Conservation (phyloP, 2,888 invertebrate genomes). For the Patella ulyssiponensis region DNA sequence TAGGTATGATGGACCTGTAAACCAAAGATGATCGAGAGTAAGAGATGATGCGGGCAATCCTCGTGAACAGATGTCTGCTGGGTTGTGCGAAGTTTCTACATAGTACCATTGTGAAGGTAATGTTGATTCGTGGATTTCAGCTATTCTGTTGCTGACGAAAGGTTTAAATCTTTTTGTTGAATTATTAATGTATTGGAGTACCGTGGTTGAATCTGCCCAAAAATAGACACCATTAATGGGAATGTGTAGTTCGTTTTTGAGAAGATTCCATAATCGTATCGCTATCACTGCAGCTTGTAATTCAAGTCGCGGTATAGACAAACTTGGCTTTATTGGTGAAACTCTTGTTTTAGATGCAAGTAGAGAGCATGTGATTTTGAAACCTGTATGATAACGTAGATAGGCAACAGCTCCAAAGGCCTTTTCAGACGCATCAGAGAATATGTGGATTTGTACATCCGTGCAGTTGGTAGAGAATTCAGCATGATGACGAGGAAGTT, state of each 20-base stretch:
- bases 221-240: neutral
- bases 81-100: neutral
- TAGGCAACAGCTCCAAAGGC: conserved; percentile 6
- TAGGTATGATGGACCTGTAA: conserved; percentile 4
- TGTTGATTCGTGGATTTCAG: conserved; percentile 5
- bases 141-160: conserved; percentile 11
- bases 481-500: neutral
- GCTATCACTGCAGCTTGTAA: conserved; percentile 12
- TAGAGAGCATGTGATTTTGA: neutral
- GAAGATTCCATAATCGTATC: conserved; percentile 4
- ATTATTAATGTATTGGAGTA: conserved; percentile 14
- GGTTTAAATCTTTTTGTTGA: conserved; percentile 14
- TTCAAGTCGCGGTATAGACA: conserved; percentile 13
- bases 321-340: conserved; percentile 10
- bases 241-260: conserved; percentile 4
- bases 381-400: neutral
- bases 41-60: neutral
- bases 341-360: conserved; percentile 11
- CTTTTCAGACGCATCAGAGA: conserved; percentile 13
- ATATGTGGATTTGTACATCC: conserved; percentile 5
- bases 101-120: neutral
- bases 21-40: conserved; percentile 9
- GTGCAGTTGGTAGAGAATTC: neutral
- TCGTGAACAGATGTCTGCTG: conserved; percentile 9
- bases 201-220: neutral